Conservation (phyloP, 1,140 invertebrate species). For the Drosophila sp. region DNA sequence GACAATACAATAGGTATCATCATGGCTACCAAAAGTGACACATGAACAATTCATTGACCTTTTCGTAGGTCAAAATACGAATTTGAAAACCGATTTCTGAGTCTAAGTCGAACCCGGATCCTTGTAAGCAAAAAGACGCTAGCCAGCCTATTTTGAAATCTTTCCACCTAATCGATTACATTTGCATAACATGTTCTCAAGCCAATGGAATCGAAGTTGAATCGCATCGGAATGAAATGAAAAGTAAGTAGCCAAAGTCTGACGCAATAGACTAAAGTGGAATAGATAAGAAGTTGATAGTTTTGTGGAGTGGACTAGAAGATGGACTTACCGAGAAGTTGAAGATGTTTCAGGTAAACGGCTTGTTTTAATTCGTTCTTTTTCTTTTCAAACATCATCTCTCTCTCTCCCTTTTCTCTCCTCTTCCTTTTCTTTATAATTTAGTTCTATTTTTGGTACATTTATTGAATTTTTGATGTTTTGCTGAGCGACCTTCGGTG, state of each 20-base stretch:
- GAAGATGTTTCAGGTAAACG: not conserved
- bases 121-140: not conserved
- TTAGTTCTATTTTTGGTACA: slow-evolving; percentile 4
- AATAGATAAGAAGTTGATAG: not conserved
- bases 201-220: not conserved
- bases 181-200: slow-evolving; percentile 9
- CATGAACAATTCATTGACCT: not conserved
- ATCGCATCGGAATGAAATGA: not conserved
- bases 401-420: too few relatives aligned
- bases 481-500: slow-evolving; percentile 5
- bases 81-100: not conserved
- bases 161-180: not conserved
- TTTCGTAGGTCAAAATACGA: not conserved
- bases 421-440: not conserved
- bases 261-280: not conserved
- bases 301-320: not conserved
- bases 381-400: not conserved
- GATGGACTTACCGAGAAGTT: not conserved
- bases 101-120: not conserved
- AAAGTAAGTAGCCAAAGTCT: slow-evolving; percentile 6
- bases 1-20: too few relatives aligned
- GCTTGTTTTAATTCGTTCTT: not conserved
- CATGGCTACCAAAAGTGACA: not conserved
- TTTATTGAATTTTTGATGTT: slow-evolving; percentile 1
- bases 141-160: not conserved